Conservation (phyloP, 2,797 vertebrate species). For the Hylomyscus alleni region DNA sequence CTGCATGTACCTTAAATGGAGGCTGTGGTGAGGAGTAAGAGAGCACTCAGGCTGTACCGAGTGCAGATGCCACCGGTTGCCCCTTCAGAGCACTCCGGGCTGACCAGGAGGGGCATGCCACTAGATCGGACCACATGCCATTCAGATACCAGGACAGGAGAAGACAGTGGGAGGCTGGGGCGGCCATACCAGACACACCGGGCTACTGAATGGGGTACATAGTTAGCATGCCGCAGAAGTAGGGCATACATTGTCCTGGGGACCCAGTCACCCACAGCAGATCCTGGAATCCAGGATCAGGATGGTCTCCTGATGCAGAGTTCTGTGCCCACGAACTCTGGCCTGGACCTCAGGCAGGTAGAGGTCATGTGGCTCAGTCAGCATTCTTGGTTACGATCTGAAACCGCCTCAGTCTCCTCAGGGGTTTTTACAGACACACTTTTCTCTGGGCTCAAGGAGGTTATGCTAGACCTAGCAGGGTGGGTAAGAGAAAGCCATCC, state of each 20-base stretch:
- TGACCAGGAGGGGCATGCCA: not conserved
- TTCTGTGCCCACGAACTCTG: not conserved
- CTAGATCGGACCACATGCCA: not conserved
- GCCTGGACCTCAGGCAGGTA: too few species aligned
- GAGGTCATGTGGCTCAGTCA: not conserved
- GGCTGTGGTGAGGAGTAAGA: not conserved
- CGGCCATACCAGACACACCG: not conserved
- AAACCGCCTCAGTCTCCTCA: not conserved
- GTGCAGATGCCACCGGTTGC: not conserved
- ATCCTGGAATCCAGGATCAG: not conserved
- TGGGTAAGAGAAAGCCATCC: not conserved
- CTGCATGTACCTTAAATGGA: not conserved
- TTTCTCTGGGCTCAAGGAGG: not conserved
- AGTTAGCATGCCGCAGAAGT: not conserved
- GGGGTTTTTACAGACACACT: not conserved
- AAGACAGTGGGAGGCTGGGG: not conserved
- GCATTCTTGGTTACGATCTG: not conserved
- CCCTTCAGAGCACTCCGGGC: not conserved
- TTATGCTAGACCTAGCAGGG: not conserved
- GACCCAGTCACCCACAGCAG: not conserved
- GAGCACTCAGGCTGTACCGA: not conserved
- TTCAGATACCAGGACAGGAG: slow-evolving; percentile 46
- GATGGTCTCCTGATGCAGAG: not conserved
- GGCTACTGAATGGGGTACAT: not conserved
- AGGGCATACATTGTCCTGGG: not conserved